Evolutionary conservation across 2,888 invertebrate species (phyloP), one percentile per base, ranked within the genome.

Genomic region (Drosophila affinis): DNA sequence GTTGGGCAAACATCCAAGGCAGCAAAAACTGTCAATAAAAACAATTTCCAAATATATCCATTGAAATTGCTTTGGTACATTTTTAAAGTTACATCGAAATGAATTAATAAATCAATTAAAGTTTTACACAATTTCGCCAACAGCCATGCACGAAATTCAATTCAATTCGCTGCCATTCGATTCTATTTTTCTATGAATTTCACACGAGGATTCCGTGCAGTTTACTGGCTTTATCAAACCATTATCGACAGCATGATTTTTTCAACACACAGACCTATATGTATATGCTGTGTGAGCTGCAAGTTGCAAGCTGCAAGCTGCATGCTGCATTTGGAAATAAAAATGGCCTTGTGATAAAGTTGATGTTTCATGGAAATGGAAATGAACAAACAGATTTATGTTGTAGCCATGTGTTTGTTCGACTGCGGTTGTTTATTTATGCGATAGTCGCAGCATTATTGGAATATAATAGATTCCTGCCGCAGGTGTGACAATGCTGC

Each of bases 381-480:
- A 70, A 65, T 70, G 47, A 64, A 64, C 61, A 62, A 56, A 45
- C 56, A 64, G 65, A 79, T 86, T 73, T 72, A 79, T 87, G 70
- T 70, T 68, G 51, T 57, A 55, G 34, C 54, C 60, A 64, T 70
- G 72, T 62, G 60, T 49, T 52, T 57, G 55, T 51, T 32, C 39
- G 63, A 45, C 62, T 76, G 88, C 52, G 88, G 75, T 76, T 78
- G 70, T 75, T 83, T 84, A 80, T 80, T 88, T 88, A 82, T 83
- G 68, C 69, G 70, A 57, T 67, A 60, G 68, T 61, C 48, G 67
- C 49, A 54, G 75, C 59, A 70, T 74, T 87, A 88, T 81, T 88
- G 77, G 76, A 87, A 79, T 87, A 75, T 79, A 77, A 83, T 88
- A 75, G 79, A 87, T 87, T 75, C 74, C 71, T 53, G 71, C 65